Conservation (phyloP, 2,113 vertebrate species). For the Rhinogobius similis region DNA sequence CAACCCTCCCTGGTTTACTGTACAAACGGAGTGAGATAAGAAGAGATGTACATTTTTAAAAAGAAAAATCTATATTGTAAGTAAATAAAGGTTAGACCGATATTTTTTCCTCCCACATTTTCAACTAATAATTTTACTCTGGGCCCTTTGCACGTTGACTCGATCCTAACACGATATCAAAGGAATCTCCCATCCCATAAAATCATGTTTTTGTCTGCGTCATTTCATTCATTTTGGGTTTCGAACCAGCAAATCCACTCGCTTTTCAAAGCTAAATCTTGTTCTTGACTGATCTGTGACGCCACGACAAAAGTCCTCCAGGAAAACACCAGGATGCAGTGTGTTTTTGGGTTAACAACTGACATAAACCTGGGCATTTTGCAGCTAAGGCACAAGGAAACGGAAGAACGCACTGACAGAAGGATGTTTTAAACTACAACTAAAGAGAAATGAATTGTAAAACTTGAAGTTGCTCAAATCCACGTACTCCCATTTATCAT, state of each 20-base stretch:
- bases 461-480: neutral
- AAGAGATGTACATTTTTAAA: slow-evolving; percentile 51
- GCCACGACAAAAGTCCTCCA: neutral
- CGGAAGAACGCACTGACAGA: neutral
- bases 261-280: neutral
- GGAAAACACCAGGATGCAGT: no score
- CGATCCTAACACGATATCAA: slow-evolving; percentile 42
- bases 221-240: neutral
- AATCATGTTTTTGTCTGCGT: neutral
- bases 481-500: neutral
- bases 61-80: slow-evolving; percentile 59
- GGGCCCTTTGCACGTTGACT: slow-evolving; percentile 40
- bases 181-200: neutral
- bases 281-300: neutral
- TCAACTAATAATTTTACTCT: slow-evolving; percentile 38
- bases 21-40: slow-evolving; percentile 23
- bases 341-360: neutral
- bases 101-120: slow-evolving; percentile 39
- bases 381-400: neutral
- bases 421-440: neutral
- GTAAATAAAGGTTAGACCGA: slow-evolving; percentile 63
- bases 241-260: neutral
- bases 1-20: slow-evolving; percentile 3
- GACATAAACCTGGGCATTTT: neutral
- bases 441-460: neutral